Percentiles rank a stretch among this genome's conserved stretches.
Evolutionary conservation across 2,888 invertebrate genomes (phyloP).

Genomic region (Calliopum simillimum): DNA sequence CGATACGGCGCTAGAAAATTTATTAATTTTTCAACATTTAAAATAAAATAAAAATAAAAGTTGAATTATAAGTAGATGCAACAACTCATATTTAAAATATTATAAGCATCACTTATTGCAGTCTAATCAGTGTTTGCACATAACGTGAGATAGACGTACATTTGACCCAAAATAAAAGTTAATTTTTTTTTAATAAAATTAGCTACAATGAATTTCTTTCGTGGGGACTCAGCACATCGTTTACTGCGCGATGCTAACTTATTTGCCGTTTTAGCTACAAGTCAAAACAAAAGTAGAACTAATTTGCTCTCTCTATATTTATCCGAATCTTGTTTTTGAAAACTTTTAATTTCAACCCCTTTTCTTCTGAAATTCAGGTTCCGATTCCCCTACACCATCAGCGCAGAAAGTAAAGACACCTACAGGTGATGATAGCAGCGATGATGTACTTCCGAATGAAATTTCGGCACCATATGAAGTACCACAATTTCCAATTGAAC

Average conservation of each 20-base stretch:
- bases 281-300: constrained; percentile 5
- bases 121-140: no score
- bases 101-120: no score
- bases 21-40: no score
- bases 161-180: no score
- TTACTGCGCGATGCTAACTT: constrained; percentile 49
- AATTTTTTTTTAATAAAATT: background rate
- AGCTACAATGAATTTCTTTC: constrained; percentile 55
- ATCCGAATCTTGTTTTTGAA: background rate
- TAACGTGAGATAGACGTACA: no score
- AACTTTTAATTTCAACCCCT: background rate
- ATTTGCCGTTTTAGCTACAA: constrained; percentile 43
- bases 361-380: constrained; percentile 53
- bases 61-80: no score
- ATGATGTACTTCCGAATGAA: constrained; percentile 74
- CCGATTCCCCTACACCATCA: constrained; percentile 47
- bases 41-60: no score
- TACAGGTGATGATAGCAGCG: constrained; percentile 40
- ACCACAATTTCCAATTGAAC: constrained; percentile 97
- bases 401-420: constrained; percentile 41
- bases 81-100: no score
- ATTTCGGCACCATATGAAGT: constrained; percentile 97
- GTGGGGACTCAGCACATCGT: constrained; percentile 53
- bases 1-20: no score
- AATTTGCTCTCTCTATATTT: background rate